These are phyloP conservation scores for Heterodera filipjevi DNA, from an alignment of 2,888 invertebrate genomes.

Conservation along the genomic window DNA sequence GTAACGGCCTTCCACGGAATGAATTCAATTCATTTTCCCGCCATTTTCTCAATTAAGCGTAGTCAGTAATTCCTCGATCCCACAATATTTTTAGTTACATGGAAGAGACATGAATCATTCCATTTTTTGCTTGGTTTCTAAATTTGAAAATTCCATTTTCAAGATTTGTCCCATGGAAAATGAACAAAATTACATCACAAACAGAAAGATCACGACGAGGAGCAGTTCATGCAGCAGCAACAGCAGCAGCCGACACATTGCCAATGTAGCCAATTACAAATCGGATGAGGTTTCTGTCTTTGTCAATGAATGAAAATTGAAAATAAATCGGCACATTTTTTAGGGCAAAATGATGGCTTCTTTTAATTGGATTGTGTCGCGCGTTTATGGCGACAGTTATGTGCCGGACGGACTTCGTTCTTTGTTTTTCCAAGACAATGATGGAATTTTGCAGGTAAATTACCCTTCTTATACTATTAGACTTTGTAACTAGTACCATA, in stretches of 20 bases:
- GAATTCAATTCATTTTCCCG: background rate
- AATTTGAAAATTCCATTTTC: background rate
- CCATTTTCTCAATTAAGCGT: background rate
- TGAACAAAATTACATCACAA: background rate
- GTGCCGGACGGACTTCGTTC: conserved; percentile 52
- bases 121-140: background rate
- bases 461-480: background rate
- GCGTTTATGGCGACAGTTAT: conserved; percentile 57
- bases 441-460: conserved; percentile 7
- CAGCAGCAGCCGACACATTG: conserved; percentile 9
- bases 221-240: conserved; percentile 1
- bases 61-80: no score
- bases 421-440: conserved; percentile 7
- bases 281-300: conserved; percentile 13
- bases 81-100: no score
- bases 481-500: background rate
- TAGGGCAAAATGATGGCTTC: conserved; percentile 64
- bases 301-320: conserved; percentile 27
- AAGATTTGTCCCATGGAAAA: conserved; percentile 8
- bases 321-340: conserved; percentile 2
- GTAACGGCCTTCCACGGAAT: background rate
- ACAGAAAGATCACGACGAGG: background rate
- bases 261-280: conserved; percentile 17
- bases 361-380: conserved; percentile 61
- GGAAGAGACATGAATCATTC: no score